Conservation (phyloP, 2,797 vertebrate genomes). For the Hydrocynus forskahlii region DNA sequence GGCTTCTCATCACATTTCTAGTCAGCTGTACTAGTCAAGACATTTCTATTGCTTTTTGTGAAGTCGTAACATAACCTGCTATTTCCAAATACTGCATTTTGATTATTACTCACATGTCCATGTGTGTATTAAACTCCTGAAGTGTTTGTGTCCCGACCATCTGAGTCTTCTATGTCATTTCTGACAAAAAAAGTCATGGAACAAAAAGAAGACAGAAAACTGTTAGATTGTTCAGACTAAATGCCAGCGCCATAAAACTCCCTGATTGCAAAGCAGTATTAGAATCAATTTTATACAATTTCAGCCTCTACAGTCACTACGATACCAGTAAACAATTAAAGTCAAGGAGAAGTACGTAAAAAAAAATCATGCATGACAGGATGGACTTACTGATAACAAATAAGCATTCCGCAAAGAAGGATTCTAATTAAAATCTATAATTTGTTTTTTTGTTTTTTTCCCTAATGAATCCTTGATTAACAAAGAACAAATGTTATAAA, state of each 20-base stretch:
- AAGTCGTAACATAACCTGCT: too few species aligned
- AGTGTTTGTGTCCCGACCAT: not conserved
- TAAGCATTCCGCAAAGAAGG: conserved; percentile 68
- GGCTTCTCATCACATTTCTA: too few species aligned
- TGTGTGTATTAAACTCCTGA: too few species aligned
- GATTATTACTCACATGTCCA: too few species aligned
- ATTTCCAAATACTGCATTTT: too few species aligned
- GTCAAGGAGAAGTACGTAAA: conserved; percentile 37
- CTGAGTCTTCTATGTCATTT: not conserved
- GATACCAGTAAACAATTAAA: conserved; percentile 44
- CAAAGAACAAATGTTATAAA: conserved; percentile 74
- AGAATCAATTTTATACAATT: conserved; percentile 19
- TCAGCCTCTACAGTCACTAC: conserved; percentile 22
- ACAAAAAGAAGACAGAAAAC: not conserved
- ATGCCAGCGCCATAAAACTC: not conserved
- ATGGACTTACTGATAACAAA: conserved; percentile 62
- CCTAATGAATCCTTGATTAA: conserved; percentile 72
- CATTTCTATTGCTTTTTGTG: too few species aligned
- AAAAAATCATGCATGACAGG: conserved; percentile 50
- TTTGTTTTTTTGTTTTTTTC: conserved; percentile 66
- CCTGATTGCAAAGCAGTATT: conserved; percentile 3
- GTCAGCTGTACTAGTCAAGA: too few species aligned
- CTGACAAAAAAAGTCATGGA: too few species aligned
- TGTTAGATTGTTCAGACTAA: not conserved
- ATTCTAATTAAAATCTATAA: conserved; percentile 78